Base-by-base conservation (phyloP, 2,888 invertebrate species). In the Coecobrya sp. region DNA sequence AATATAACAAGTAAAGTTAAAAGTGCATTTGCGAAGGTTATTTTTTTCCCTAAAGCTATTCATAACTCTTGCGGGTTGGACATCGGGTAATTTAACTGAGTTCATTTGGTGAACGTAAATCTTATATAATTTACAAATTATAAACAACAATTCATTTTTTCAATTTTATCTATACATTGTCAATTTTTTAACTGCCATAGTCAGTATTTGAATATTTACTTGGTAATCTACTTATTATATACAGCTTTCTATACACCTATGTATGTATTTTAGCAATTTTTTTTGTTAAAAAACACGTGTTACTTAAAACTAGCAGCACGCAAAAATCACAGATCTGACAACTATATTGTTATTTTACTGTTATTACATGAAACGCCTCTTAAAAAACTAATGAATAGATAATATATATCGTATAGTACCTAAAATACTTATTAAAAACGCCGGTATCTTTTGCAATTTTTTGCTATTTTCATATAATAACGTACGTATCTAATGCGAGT, bases 261-360 rank as follows among this genome's bases (percentile, higher is more conserved):
- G 11, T 79, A 62, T 22, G 11, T 59, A 36, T 59, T 89, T 84
- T 55, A 65, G 84, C 73, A 84, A 65, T 62, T 42, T 55, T 52
- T 30, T 36, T 85, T 86, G 65, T 87, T 87, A 87, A 89, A 86
- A 89, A 86, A 82, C 36, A 82, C 82, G 82, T 82, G 82, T 86
- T 52, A 89, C 81, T 92, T 92, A 92, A 88, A 70, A 76, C 92
- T 94, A 94, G 94, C 94, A 94, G 94, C 94, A 94, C 94, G 93
- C 94, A 93, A 93, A 93, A 94, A 94, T 94, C 94, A 94, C 94
- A 94, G 94, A 93, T 94, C 92, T 94, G 94, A 94, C 91, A 86
- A 92, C 93, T 94, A 94, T 94, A 94, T 52, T 82, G 30, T 73
- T 73, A 73, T 42, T 73, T 73, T 73, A 42, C 7, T 52, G 3